phyloP scores from a whole-genome alignment of 2,113 vertebrate species.

The Catharus fuscescens region DNA sequence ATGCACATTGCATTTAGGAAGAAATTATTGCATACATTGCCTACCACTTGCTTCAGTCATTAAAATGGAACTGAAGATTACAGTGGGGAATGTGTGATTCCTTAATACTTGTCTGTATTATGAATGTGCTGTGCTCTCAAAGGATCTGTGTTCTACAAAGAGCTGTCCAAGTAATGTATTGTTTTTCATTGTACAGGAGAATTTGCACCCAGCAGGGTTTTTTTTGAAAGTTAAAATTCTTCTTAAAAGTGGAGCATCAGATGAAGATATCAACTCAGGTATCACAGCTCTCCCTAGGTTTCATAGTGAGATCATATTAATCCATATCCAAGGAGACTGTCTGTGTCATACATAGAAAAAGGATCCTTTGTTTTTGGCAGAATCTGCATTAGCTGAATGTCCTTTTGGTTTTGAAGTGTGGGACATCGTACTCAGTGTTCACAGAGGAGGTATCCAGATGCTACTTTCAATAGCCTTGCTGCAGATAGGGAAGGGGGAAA shows the following conservation, averaged over 20 bases:
- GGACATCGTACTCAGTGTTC: neutral
- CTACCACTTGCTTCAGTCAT: neutral
- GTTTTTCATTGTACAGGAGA: conserved; percentile 77
- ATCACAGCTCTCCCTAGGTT: neutral
- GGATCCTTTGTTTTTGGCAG: neutral
- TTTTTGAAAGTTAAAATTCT: conserved; percentile 89
- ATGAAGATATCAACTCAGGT: conserved; percentile 84
- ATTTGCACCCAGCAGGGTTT: conserved; percentile 79
- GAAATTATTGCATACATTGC: neutral
- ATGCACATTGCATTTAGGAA: neutral
- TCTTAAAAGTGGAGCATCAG: conserved; percentile 73
- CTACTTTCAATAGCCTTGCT: neutral
- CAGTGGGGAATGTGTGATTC: neutral
- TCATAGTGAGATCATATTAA: neutral
- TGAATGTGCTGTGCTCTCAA: neutral
- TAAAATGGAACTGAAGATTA: neutral
- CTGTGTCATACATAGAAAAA: neutral
- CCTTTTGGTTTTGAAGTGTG: neutral
- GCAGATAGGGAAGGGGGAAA: neutral
- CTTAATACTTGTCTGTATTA: neutral
- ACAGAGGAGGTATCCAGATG: neutral
- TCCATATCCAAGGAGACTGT: neutral
- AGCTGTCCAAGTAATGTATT: conserved; percentile 50
- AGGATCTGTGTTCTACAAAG: neutral
- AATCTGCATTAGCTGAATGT: neutral